Evolutionary conservation across 2,113 vertebrate genomes (phyloP), one percentile per base, ranked within the genome.

Genomic region (Tiliqua scincoides): DNA sequence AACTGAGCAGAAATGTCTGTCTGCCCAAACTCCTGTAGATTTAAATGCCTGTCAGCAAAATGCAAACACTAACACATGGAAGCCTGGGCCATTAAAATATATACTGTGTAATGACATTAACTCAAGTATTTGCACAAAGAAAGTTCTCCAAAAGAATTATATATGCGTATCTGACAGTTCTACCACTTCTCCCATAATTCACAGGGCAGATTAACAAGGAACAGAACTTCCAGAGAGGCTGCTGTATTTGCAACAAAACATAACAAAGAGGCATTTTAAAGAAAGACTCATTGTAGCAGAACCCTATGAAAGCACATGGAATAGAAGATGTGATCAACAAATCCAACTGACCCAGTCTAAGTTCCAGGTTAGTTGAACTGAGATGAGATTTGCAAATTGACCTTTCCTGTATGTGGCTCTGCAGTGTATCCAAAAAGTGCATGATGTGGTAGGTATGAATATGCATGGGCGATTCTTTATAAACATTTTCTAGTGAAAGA

Each of bases 1-100:
- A 68, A 6, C 73, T 84, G 81, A 83, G 72, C 14, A 82, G 80
- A 85, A 88, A 68, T 67, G 82, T 61, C 84, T 91, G 75, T 72
- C 67, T 81, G 79, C 83, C 18, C 35, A 83, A 83, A 52, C 54
- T 83, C 30, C 80, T 87, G 52, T 70, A 59, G 85, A 88, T 79
- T 65, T 57, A 48, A 82, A 75, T 23, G 40, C 37, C 82, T 74
- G 23, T 17, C 32, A 40, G 12, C 6, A 83, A 84, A 85, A 89
- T 85, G 61, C 67, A 74, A 61, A 84, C 6, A 15, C 63, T 73
- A 0, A 32, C 40, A 43, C 59, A 48, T 68, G 6, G n/a, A 23
- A 37, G 59, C 77, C n/a, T 25, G 52, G 83, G 14, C 79, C 83
- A 85, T 71, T 61, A 11, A 83, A 85, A 63, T n/a, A 8, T 52